Base-by-base conservation (phyloP, 2,797 vertebrate species). In the Orestias chungarensis region DNA sequence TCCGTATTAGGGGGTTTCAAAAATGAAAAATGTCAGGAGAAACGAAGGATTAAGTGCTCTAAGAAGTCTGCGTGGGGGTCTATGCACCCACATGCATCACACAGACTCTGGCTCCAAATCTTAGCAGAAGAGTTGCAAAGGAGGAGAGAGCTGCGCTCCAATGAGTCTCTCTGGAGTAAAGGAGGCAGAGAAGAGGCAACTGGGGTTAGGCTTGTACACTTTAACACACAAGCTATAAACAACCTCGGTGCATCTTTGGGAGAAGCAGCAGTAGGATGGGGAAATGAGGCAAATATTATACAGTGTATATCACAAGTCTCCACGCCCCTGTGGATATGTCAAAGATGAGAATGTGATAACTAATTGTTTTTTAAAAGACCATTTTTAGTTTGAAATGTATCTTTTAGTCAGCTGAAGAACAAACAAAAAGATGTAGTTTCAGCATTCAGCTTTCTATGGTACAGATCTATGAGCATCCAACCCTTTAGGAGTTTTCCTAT, bases 221-320 rank as follows among this genome's bases (percentile, higher is more conserved):
- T 88, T 89, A 81, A 87, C 85, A 90, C 91, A 88, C 82, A 92
- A 68, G 64, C 79, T 76, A 88, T 88, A 89, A 87, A 86, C 78
- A 72, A 81, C 73, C 75, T 77, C 64, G 44, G 47, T 57, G 61
- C 52, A 75, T 71, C 73, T 17, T 11, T 55, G 67, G 57, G 61
- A 84, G 78, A 43, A 69, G 69, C 3, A 49, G 68, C 38, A 40
- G 20, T 54, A 81, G 64, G 38, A 49, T 73, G 38, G 33, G 54
- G 4, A 70, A 31, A 66, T 23, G n/a, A n/a, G 75, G 67, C 49
- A 74, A 67, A 35, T 71, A 62, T 80, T 23, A 10, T 64, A 75
- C 23, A 68, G 6, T 25, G 27, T 15, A 29, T 57, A 1, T 29
- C 17, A 57, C 15, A 55, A 15, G 29, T 5, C 17, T 33, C 8